phyloP scores from a whole-genome alignment of 2,888 invertebrate species.

The Carpatolechia fugitivella region DNA sequence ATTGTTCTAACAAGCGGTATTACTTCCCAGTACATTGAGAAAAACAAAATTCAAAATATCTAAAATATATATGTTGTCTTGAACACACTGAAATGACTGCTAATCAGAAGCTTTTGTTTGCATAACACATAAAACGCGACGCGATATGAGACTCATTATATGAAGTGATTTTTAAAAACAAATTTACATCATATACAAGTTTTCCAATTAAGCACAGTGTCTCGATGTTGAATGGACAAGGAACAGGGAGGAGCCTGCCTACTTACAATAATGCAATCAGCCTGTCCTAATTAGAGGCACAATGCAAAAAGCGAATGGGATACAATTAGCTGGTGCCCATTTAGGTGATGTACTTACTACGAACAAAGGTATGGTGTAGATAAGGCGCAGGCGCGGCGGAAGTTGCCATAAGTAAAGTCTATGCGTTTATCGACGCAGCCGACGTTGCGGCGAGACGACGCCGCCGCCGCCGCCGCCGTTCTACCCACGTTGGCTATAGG shows the following conservation, averaged over 20 bases:
- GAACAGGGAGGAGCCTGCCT: background rate
- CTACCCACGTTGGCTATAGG: slow-evolving; percentile 18
- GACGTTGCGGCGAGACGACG: background rate
- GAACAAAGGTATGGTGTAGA: slow-evolving; percentile 59
- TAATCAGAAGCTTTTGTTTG: slow-evolving; percentile 38
- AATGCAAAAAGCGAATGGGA: slow-evolving; percentile 48
- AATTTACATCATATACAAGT: slow-evolving; percentile 27
- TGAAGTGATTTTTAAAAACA: slow-evolving; percentile 32
- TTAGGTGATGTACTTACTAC: slow-evolving; percentile 47
- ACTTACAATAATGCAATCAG: slow-evolving; percentile 16
- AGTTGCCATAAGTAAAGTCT: slow-evolving; percentile 47
- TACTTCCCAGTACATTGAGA: too few relatives aligned
- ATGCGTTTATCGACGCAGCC: slow-evolving; percentile 28
- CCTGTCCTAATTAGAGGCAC: slow-evolving; percentile 37
- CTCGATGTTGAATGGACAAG: background rate
- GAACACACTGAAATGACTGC: slow-evolving; percentile 20
- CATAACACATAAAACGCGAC: slow-evolving; percentile 35
- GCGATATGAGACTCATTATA: slow-evolving; percentile 37
- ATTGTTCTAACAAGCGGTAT: too few relatives aligned
- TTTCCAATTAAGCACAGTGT: slow-evolving; percentile 17
- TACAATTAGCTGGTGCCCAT: slow-evolving; percentile 51
- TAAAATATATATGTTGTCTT: background rate
- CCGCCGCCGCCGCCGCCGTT: slow-evolving; percentile 5
- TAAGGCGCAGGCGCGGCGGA: slow-evolving; percentile 52
- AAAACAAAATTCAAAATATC: background rate